Evolutionary conservation across 2,888 invertebrate genomes (phyloP).

Genomic region (Zaprionus lineosus): DNA sequence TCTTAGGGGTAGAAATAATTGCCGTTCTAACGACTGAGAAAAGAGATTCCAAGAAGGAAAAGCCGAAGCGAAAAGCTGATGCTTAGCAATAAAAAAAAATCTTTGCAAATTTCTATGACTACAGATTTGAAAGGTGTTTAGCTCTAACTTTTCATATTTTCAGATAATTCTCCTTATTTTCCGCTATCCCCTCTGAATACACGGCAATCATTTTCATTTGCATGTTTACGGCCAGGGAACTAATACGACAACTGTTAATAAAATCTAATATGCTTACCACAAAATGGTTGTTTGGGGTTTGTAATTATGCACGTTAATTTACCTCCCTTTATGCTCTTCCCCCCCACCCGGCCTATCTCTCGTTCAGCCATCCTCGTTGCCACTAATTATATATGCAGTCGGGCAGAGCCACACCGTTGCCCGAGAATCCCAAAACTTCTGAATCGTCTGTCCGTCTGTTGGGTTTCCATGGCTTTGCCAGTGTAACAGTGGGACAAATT

Average conservation of each 20-base stretch:
- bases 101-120: neutral
- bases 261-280: constrained; percentile 76
- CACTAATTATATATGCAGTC: constrained; percentile 71
- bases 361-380: constrained; percentile 5
- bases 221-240: constrained; percentile 12
- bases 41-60: no score
- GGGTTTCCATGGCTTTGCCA: no score
- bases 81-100: no score
- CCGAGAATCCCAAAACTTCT: constrained; percentile 44
- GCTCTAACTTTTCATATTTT: no score
- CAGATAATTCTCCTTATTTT: no score
- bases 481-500: no score
- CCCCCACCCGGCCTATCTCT: neutral
- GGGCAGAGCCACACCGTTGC: constrained; percentile 27
- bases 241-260: constrained; percentile 66
- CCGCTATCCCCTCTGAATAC: no score
- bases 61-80: no score
- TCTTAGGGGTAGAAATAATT: neutral
- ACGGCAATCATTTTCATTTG: constrained; percentile 20
- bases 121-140: no score
- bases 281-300: constrained; percentile 77
- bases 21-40: neutral
- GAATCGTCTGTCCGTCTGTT: constrained; percentile 11
- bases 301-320: constrained; percentile 75
- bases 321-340: neutral